A percentile compares a stretch with the other conserved stretches of the same genome.
phyloP scores from a whole-genome alignment of 2,797 vertebrate genomes.

The Danio kyathit region DNA sequence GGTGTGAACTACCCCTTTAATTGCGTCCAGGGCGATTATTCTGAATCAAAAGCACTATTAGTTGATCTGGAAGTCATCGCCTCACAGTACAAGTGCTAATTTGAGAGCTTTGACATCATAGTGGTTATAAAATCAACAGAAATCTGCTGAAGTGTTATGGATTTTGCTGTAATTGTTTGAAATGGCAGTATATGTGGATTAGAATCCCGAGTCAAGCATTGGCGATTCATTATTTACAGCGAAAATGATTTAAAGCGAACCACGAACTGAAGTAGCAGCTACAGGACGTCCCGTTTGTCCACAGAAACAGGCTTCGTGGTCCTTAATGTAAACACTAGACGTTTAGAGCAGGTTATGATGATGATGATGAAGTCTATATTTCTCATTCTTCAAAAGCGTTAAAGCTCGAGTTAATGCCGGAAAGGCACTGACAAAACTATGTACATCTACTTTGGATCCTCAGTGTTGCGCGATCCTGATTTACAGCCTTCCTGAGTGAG shows the following conservation, averaged over 20 bases:
- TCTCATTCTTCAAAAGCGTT: neutral
- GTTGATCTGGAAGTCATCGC: constrained; percentile 8
- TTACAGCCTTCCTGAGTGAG: constrained; percentile 24
- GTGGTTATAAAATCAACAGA: constrained; percentile 14
- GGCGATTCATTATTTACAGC: neutral
- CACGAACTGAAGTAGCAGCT: constrained; percentile 25
- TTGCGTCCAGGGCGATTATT: neutral
- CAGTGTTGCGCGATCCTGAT: neutral
- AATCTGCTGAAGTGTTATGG: neutral
- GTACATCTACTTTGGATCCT: constrained; percentile 10
- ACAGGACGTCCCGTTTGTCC: constrained; percentile 19
- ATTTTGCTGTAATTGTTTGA: neutral
- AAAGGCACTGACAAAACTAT: constrained; percentile 24
- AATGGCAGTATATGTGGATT: neutral
- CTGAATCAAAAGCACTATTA: neutral
- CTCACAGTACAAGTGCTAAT: neutral
- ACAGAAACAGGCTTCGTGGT: constrained; percentile 4
- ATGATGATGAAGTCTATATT: neutral
- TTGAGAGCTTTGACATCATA: constrained; percentile 17
- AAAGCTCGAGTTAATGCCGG: constrained; percentile 22
- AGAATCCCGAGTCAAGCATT: neutral
- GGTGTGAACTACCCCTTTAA: neutral
- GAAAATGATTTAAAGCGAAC: neutral
- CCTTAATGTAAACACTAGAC: constrained; percentile 11
- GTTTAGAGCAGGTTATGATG: neutral